Evolutionary conservation across 2,888 invertebrate genomes (phyloP).

Genomic region (Timema podura): DNA sequence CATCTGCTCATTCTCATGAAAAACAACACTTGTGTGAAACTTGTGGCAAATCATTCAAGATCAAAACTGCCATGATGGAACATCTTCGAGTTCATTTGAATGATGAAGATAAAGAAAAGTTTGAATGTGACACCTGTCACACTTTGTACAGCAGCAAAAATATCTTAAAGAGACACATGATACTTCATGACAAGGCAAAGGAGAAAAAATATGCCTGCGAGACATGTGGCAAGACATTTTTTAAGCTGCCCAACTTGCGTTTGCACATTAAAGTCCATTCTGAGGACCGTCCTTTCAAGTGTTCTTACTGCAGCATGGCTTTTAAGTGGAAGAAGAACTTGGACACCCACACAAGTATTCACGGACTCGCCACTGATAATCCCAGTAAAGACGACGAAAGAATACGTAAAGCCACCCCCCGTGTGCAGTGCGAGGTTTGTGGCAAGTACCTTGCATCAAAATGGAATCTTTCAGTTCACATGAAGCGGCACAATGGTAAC

Average conservation of each 20-base stretch:
- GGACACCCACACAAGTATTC: constrained; percentile 19
- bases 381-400: background rate
- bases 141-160: constrained; percentile 10
- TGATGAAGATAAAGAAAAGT: constrained; percentile 3
- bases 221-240: constrained; percentile 24
- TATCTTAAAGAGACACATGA: constrained; percentile 11
- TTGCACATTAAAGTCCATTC: constrained; percentile 26
- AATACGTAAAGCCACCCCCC: background rate
- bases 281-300: constrained; percentile 21
- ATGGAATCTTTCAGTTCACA: constrained; percentile 40
- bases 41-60: constrained; percentile 11
- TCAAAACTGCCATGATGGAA: background rate
- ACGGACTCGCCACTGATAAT: background rate
- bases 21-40: constrained; percentile 9
- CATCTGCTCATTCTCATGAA: constrained; percentile 11
- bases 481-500: constrained; percentile 47
- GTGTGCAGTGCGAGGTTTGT: constrained; percentile 13
- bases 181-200: background rate
- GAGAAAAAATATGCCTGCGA: constrained; percentile 16
- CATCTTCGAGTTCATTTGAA: background rate
- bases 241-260: constrained; percentile 13
- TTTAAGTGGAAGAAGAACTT: constrained; percentile 27
- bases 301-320: constrained; percentile 19
- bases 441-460: constrained; percentile 12
- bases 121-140: constrained; percentile 1